Conservation (phyloP, 1,140 invertebrate species). For the Ruditapes philippinarum region DNA sequence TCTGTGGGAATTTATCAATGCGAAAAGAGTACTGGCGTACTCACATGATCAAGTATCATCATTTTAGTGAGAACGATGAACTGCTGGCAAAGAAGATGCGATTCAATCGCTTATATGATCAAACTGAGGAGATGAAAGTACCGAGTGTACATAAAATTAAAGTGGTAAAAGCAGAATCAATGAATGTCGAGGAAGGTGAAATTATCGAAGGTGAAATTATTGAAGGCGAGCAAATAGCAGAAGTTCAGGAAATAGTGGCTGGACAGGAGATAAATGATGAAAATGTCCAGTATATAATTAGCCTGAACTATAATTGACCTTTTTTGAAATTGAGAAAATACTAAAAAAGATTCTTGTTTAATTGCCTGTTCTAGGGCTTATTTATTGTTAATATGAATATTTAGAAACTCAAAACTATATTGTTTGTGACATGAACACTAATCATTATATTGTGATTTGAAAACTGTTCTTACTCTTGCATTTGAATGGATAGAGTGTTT, state of each 20-base stretch:
- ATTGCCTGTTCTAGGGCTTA: too few relatives aligned
- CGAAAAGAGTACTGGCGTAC: conserved; percentile 4
- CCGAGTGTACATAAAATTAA: neutral
- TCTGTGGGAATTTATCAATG: neutral
- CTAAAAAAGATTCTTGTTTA: too few relatives aligned
- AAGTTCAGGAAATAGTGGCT: neutral
- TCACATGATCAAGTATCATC: conserved; percentile 4
- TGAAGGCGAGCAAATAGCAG: neutral
- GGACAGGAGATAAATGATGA: neutral
- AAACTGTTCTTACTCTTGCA: too few relatives aligned
- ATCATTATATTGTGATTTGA: too few relatives aligned
- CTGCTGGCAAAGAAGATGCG: neutral
- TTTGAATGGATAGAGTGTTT: too few relatives aligned
- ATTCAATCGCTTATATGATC: neutral
- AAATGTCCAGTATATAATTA: conserved; percentile 16
- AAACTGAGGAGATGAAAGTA: neutral
- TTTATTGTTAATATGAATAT: too few relatives aligned
- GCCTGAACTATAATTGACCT: neutral
- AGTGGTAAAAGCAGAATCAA: neutral
- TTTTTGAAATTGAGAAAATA: neutral
- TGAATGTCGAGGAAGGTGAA: neutral
- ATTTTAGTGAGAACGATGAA: conserved; percentile 6
- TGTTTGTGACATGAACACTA: too few relatives aligned
- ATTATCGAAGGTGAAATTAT: neutral
- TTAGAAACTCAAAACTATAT: too few relatives aligned